Evolutionary conservation across 2,888 invertebrate genomes (phyloP), one percentile per base, ranked within the genome.

Genomic region (Caenorhabditis macrosperma): DNA sequence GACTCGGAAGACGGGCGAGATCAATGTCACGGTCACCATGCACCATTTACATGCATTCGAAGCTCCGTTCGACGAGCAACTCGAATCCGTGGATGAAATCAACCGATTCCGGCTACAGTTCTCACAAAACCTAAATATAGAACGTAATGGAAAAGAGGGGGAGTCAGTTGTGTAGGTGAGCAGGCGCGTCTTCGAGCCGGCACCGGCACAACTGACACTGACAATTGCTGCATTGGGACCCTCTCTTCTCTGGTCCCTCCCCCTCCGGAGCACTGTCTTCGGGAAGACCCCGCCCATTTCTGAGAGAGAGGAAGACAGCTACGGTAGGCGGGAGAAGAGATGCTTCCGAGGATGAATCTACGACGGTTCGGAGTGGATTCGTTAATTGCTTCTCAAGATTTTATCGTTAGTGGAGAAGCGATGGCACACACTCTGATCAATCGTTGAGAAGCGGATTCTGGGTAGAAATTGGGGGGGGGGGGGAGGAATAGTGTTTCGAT

Each of bases 111-210:
- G 6, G n/a, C n/a, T 28, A 38, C 6, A 15, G 17, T 26, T 41
- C 24, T 3, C 17, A 24, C 9, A 38, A 48, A 28, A 46, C 17
- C 76, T 59, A 60, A 54, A 76, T 52, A 54, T 44, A 52, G 75
- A 20, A 57, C 17, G 1, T 22, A 46, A 24, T 26, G 41, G n/a
- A 12, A 60, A 63, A 54, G 60, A 66, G 24, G 15, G 17, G 15
- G 75, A 50, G 76, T 68, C 76, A 76, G 76, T 76, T 76, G 76
- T 76, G 67, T 72, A 66, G 74, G 63, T 67, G 63, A 76, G 76
- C 76, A 76, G 68, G 61, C 76, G 76, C 75, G 71, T 63, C 55
- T 9, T 50, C 50, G 44, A 20, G n/a, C 48, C 35, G 3, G 28
- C 2, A n/a, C 48, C 30, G 15, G 75, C 75, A 76, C 76, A 76